Evolutionary conservation across 2,113 vertebrate genomes (phyloP), one percentile per base, ranked within the genome.

Genomic region (Daboia siamensis): DNA sequence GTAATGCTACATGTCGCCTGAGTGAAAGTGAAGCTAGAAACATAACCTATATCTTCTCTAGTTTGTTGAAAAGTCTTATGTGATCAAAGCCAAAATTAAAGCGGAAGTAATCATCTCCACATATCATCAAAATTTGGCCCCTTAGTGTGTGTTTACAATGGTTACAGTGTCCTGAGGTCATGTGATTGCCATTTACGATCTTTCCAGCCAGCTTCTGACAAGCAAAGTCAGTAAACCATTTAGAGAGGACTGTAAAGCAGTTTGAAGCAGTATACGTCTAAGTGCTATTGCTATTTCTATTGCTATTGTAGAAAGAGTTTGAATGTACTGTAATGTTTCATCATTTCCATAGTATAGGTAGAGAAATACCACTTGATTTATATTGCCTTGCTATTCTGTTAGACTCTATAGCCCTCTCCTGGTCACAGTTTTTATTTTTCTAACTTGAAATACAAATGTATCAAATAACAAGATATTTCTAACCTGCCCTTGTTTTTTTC

Each of bases 401-500:
- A 89, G 26, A 33, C 86, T 90, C 46, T 90, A 33, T 86, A 93
- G 92, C 92, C 92, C 92, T 93, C 92, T 93, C 86, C 55, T 93
- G 92, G 92, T 57, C 80, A 86, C 56, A 61, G 13, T 20, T 69
- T 52, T 90, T 64, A 89, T 56, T 86, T 89, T 39, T 91, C 48
- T 91, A 84, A 3, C 46, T 56, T 80, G 90, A 85, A 64, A 54
- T 20, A 56, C 2, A 80, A 39, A 80, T 20, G 20, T 69, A n/a
- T 86, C 3, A 74, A 15, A 13, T 52, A 23, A 1, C 46, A 11
- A 39, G 64, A 20, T 33, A 20, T 85, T 29, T 26, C 61, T 90
- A n/a, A 24, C 48, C 13, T 92, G 33, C 15, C 33, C 56, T 33
- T 86, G 80, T 64, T 54, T 3, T 39, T 29, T 80, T 21, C 46